Conservation (phyloP, 2,888 invertebrate genomes). For the Heteromyza rotundicornis region DNA sequence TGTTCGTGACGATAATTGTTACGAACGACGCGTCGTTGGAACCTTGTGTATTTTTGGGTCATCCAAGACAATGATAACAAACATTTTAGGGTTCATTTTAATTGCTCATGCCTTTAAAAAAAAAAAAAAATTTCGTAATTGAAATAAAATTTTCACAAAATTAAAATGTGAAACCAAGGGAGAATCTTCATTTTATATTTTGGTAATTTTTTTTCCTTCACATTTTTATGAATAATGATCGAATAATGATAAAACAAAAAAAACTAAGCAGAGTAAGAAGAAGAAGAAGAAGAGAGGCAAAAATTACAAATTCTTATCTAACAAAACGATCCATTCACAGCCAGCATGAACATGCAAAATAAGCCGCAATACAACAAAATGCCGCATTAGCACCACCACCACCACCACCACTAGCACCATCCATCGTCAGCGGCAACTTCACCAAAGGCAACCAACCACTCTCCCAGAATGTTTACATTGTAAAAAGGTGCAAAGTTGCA, state of each 20-base stretch:
- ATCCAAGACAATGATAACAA: no score
- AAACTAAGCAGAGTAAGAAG: no score
- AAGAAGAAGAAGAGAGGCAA: no score
- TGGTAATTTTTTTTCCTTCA: no score
- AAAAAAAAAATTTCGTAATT: not conserved
- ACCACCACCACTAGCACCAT: no score
- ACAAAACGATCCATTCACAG: not conserved
- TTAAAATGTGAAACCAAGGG: not conserved
- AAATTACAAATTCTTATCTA: not conserved
- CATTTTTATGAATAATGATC: not conserved
- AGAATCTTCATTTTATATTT: no score
- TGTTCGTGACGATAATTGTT: not conserved
- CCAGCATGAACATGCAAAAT: slow-evolving; percentile 1
- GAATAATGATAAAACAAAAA: not conserved
- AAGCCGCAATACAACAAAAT: not conserved
- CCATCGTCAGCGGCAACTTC: no score
- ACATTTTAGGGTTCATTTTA: no score
- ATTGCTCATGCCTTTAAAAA: not conserved
- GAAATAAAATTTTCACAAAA: not conserved
- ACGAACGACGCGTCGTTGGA: no score
- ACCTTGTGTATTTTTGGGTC: no score
- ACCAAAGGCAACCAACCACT: no score
- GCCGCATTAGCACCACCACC: no score
- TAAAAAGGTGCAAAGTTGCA: not conserved
- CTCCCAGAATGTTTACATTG: not conserved